Evolutionary conservation across 2,113 vertebrate species (phyloP).

Genomic region (Coregonus clupeaformis): DNA sequence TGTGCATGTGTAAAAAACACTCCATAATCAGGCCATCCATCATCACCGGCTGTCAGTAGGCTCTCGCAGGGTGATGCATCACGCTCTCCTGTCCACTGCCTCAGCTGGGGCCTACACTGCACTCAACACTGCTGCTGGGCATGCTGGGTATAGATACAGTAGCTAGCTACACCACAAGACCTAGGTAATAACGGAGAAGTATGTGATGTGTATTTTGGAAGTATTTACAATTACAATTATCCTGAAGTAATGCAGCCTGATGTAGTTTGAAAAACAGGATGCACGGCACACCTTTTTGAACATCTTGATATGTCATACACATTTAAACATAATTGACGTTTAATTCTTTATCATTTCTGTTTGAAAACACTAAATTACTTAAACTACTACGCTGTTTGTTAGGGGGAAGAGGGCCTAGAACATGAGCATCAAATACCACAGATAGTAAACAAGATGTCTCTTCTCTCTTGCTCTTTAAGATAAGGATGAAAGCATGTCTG

Average conservation of each 20-base stretch:
- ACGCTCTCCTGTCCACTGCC: conserved; percentile 85
- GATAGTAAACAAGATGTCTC: conserved; percentile 1
- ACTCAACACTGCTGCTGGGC: conserved; percentile 73
- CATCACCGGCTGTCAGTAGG: conserved; percentile 95
- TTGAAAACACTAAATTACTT: no score
- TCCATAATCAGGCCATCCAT: conserved; percentile 99
- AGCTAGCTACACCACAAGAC: conserved; percentile 55
- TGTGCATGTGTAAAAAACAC: conserved; percentile 95
- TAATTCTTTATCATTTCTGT: no score
- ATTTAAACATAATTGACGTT: no score
- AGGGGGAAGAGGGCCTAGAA: not conserved
- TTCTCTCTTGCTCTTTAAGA: conserved; percentile 43
- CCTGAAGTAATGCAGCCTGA: conserved; percentile 69
- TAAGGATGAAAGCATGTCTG: conserved; percentile 59
- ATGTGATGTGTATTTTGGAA: conserved; percentile 61
- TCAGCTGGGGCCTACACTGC: conserved; percentile 80
- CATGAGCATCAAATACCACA: not conserved
- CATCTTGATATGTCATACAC: conserved; percentile 39
- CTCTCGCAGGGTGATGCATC: conserved; percentile 95
- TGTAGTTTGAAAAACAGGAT: conserved; percentile 11
- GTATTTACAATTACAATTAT: conserved; percentile 64
- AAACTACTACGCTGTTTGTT: conserved; percentile 65
- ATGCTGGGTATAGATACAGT: conserved; percentile 77
- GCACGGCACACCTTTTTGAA: not conserved
- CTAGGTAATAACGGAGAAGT: conserved; percentile 9